These are phyloP conservation scores for Eristalis pertinax DNA, from an alignment of 2,888 invertebrate genomes.

Conservation along the genomic window DNA sequence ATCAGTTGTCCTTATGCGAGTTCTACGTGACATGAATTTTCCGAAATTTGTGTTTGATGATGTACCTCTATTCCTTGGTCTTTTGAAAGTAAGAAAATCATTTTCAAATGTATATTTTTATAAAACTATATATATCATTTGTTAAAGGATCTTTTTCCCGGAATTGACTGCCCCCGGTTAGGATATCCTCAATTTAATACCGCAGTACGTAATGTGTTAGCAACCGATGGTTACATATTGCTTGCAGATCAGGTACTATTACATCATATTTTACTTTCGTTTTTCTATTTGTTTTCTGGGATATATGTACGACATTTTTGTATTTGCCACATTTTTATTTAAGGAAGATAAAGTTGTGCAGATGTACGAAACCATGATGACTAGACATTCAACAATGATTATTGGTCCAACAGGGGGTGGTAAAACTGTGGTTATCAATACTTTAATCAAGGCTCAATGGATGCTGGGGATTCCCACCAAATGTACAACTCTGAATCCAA, in stretches of 20 bases:
- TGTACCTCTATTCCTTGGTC: conserved; percentile 92
- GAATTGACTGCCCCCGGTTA: conserved; percentile 93
- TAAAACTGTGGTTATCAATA: conserved; percentile 92
- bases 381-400: conserved; percentile 94
- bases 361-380: conserved; percentile 97
- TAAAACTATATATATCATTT: not conserved
- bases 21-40: conserved; percentile 94
- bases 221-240: conserved; percentile 86
- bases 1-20: conserved; percentile 94
- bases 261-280: not conserved
- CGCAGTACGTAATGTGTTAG: conserved; percentile 87
- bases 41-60: conserved; percentile 97
- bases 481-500: conserved; percentile 91
- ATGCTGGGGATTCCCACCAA: conserved; percentile 90
- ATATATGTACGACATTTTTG: not conserved
- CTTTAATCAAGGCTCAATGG: conserved; percentile 90
- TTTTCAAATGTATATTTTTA: not conserved
- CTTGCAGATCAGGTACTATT: conserved; percentile 85
- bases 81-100: conserved; percentile 84
- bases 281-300: not conserved
- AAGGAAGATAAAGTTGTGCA: conserved; percentile 94
- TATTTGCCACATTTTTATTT: not conserved
- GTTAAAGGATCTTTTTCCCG: conserved; percentile 91
- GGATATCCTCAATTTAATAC: conserved; percentile 93
- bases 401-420: conserved; percentile 97